Evolutionary conservation across 2,797 vertebrate species (phyloP), one percentile per base, ranked within the genome.

Genomic region (Gorsachius magnificus): DNA sequence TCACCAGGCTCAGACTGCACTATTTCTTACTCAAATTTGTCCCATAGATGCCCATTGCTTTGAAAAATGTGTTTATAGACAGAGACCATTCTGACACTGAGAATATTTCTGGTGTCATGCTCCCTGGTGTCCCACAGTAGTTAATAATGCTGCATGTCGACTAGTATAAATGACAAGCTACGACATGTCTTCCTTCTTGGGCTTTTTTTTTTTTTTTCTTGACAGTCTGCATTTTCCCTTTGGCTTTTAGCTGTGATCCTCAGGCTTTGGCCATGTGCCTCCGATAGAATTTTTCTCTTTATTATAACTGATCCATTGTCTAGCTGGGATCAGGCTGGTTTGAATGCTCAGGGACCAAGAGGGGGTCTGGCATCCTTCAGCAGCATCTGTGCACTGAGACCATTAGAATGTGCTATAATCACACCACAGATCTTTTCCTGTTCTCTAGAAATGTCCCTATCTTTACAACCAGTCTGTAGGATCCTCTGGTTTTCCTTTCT

Each of bases 341-440:
- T 51, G 13, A 8, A n/a, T 76, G 24, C 6, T 60, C 0, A 0
- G 14, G 7, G 22, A 29, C 24, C 33, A 38, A 69, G 18, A 72
- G 58, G 82, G 69, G 19, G 15, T 8, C 12, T 56, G 56, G 6
- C 0, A 1, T 35, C 8, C 35, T 74, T 88, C 38, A 66, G 31
- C 43, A 77, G 11, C 0, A 0, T 38, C 75, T 58, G 20, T 38
- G 9, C 3, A 46, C 29, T 31, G 29, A 69, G 18, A 54, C 11
- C 36, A 33, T 35, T 22, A 38, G 18, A n/a, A 91, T 4, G 3
- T 22, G 22, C 5, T 51, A 4, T 35, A 58, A 31, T 18, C n/a
- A 79, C 1, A 2, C 2, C n/a, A 82, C 24, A 25, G 50, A 43
- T 33, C 21, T 76, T 63, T 45, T 79, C 13, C 33, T 54, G 4